Base-by-base conservation (phyloP, 2,797 vertebrate species). In the Borostomias antarcticus region DNA sequence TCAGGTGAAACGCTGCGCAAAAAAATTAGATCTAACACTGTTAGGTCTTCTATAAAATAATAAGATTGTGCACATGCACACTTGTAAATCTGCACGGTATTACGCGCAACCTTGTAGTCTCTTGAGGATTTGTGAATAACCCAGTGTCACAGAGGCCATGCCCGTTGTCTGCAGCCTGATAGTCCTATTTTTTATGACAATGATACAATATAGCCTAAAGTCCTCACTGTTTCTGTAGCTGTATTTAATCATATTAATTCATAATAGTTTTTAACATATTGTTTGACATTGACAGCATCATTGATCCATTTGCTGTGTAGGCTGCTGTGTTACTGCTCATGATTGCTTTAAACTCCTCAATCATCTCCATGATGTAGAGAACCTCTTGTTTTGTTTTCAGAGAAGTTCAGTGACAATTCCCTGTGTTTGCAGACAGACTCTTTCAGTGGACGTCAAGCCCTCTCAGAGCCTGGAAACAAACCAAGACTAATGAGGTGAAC, bases 401-500 rank as follows among this genome's bases (percentile, higher is more conserved):
- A 21, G 28, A 25, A 25, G 45, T 58, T 32, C 54, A 50, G 58
- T 2, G 63, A 74, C 73, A 47, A 47, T 28, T 2, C 4, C 23
- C 8, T 52, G 25, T 64, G 13, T 64, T 53, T 47, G 43, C 54
- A 26, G 64, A 28, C 43, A 58, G 13, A 7, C 19, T 29, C 15
- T 66, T 58, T 58, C 45, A 73, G 8, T 70, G 59, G 23, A 56
- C 0, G 3, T 50, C 48, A 62, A 62, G 28, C 59, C 60, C 25
- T 33, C 25, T 26, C 21, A 47, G 29, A 58, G 51, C 65, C 52
- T 69, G 64, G 68, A 70, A 72, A 74, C 70, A 66, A 70, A 73
- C 52, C 17, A 58, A 69, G 47, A 58, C 54, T 6, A 40, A 74
- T 64, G 51, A 68, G 51, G 67, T 74, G 25, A 76, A 85, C 61